Conservation (phyloP, 2,113 vertebrate species). For the Syngnathus scovelli region DNA sequence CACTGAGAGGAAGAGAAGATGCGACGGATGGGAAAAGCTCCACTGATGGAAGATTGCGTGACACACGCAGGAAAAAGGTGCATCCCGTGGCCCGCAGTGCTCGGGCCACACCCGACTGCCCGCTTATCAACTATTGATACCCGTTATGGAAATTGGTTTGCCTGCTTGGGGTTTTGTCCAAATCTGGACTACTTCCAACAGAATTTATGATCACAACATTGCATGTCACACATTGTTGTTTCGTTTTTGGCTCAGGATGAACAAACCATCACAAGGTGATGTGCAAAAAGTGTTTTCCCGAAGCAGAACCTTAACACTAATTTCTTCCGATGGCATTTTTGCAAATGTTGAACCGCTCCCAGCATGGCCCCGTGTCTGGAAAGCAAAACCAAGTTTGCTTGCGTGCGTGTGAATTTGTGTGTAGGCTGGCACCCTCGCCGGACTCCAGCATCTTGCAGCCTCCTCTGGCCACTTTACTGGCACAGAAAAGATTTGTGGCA, state of each 20-base stretch:
- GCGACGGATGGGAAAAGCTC: slow-evolving; percentile 50
- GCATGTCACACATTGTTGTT: background rate
- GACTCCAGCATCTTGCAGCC: slow-evolving; percentile 33
- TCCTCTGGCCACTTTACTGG: slow-evolving; percentile 24
- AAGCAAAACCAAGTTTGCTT: slow-evolving; percentile 3
- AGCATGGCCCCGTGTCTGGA: background rate
- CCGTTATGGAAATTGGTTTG: no score
- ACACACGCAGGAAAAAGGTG: slow-evolving; percentile 67
- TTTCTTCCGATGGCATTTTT: slow-evolving; percentile 9
- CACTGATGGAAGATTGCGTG: slow-evolving; percentile 34
- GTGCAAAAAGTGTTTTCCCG: background rate
- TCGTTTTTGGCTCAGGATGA: background rate
- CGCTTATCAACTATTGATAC: no score
- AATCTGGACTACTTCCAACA: background rate
- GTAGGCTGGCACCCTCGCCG: slow-evolving; percentile 5
- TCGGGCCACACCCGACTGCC: background rate
- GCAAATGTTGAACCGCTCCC: slow-evolving; percentile 2
- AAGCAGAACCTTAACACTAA: slow-evolving; percentile 2
- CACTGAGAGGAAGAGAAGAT: slow-evolving; percentile 47
- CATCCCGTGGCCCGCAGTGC: slow-evolving; percentile 39
- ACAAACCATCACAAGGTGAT: background rate
- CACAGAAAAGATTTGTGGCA: slow-evolving; percentile 51
- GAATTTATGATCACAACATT: background rate
- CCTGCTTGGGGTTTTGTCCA: no score
- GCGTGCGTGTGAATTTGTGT: slow-evolving; percentile 3